Percentiles rank a stretch among this genome's conserved stretches.
phyloP scores from a whole-genome alignment of 2,888 invertebrate species.

The Diarsia rubi region DNA sequence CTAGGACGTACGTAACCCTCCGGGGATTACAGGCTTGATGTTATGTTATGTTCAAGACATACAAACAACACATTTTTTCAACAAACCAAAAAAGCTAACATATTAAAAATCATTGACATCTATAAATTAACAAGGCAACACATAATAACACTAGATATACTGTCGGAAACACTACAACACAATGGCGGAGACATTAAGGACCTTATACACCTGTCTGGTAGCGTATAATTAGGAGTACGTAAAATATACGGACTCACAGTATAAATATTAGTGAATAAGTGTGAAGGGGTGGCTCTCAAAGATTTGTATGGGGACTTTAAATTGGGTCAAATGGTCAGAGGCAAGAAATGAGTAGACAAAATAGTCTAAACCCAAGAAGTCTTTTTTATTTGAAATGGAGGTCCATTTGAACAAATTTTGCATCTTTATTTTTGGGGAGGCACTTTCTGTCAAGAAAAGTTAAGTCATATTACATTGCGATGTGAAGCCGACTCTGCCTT shows the following conservation, averaged over 20 bases:
- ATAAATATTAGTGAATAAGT: conserved; percentile 75
- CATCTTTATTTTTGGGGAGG: no score
- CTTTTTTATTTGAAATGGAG: no score
- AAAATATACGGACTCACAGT: conserved; percentile 77
- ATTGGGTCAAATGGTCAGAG: neutral
- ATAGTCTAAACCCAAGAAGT: no score
- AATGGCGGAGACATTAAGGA: conserved; percentile 65
- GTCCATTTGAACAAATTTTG: no score
- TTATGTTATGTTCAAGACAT: neutral
- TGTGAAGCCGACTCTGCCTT: no score
- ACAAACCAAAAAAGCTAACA: neutral
- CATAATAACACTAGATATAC: conserved; percentile 37
- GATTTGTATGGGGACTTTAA: conserved; percentile 5
- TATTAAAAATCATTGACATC: conserved; percentile 55
- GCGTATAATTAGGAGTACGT: conserved; percentile 83
- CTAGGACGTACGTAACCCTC: no score
- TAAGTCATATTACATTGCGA: no score
- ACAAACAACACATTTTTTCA: neutral
- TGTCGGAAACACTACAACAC: conserved; percentile 44
- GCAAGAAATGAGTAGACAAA: neutral
- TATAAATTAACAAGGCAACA: conserved; percentile 56
- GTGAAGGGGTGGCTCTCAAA: conserved; percentile 73
- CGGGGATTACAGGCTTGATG: no score
- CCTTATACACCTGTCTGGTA: conserved; percentile 81
- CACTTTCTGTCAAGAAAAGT: no score